Evolutionary conservation across 2,113 vertebrate species (phyloP).

Genomic region (Festucalex cinctus): DNA sequence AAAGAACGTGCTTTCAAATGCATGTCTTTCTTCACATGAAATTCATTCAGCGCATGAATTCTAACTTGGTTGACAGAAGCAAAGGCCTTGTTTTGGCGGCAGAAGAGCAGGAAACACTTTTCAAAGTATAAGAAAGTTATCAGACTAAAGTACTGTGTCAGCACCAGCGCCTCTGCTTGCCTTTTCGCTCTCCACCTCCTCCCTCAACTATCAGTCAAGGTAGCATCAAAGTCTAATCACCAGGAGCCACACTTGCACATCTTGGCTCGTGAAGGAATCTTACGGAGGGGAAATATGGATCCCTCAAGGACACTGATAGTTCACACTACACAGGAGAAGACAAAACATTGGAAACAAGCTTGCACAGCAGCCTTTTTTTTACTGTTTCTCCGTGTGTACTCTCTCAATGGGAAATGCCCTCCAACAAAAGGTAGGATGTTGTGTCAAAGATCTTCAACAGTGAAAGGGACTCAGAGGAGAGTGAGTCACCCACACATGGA

Average conservation of each 20-base stretch:
- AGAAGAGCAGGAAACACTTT: slow-evolving; percentile 14
- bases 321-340: slow-evolving; percentile 9
- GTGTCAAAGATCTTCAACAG: not conserved
- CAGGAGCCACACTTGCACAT: slow-evolving; percentile 20
- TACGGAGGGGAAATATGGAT: slow-evolving; percentile 1
- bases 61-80: not conserved
- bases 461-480: slow-evolving; percentile 4
- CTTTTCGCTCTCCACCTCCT: slow-evolving; percentile 17
- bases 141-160: slow-evolving; percentile 47
- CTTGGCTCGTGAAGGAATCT: slow-evolving; percentile 22
- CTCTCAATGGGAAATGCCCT: slow-evolving; percentile 2
- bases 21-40: not conserved
- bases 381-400: not conserved
- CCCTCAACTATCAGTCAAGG: slow-evolving; percentile 52
- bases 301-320: slow-evolving; percentile 10
- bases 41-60: not conserved
- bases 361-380: not conserved
- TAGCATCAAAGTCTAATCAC: slow-evolving; percentile 52
- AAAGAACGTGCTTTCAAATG: not conserved
- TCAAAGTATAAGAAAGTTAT: slow-evolving; percentile 43
- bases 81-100: not conserved
- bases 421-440: slow-evolving; percentile 1
- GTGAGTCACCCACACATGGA: not conserved
- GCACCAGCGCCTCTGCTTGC: slow-evolving; percentile 48
- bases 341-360: slow-evolving; percentile 3